Conservation (phyloP, 1,140 invertebrate genomes). For the Anastrepha obliqua region DNA sequence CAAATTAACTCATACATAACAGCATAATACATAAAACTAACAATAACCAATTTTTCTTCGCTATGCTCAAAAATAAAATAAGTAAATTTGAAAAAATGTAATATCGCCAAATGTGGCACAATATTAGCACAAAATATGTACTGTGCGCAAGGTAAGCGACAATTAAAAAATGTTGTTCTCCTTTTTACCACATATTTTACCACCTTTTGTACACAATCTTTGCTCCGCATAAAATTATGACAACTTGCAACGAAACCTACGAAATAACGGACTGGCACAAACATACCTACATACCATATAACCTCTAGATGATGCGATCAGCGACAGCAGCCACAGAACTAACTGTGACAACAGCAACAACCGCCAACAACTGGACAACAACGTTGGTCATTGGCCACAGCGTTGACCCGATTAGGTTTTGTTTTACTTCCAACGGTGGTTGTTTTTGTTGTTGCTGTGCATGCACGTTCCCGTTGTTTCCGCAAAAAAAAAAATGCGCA, state of each 20-base stretch:
- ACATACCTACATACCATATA: background rate
- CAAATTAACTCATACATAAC: too few relatives aligned
- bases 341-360: background rate
- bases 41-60: too few relatives aligned
- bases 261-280: background rate
- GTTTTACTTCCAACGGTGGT: background rate
- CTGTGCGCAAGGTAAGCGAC: too few relatives aligned
- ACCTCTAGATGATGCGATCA: constrained; percentile 8
- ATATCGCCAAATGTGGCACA: too few relatives aligned
- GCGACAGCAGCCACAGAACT: background rate
- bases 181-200: too few relatives aligned
- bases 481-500: background rate
- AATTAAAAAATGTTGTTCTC: too few relatives aligned
- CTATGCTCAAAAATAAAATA: too few relatives aligned
- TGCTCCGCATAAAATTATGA: background rate
- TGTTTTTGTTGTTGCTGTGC: background rate
- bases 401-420: constrained; percentile 3
- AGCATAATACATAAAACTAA: too few relatives aligned
- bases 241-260: background rate
- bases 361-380: constrained; percentile 21
- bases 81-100: too few relatives aligned
- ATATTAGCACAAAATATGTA: too few relatives aligned
- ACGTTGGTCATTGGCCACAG: constrained; percentile 22
- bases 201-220: background rate
- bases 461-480: background rate